Base-by-base conservation (phyloP, 2,888 invertebrate genomes). In the Lochmaea capreae region DNA sequence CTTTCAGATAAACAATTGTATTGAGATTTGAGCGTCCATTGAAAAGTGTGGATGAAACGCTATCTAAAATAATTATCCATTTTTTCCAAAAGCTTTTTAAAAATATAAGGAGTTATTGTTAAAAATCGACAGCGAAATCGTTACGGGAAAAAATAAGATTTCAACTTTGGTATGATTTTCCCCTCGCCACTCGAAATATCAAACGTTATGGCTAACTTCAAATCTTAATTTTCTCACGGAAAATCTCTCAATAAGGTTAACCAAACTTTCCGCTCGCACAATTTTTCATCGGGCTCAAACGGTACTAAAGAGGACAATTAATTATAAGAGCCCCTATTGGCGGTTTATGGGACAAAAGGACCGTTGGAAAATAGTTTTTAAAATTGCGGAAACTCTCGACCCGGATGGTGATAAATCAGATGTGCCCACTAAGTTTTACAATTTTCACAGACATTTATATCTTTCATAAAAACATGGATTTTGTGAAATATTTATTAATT, bases 171-270 rank as follows among this genome's bases (percentile, higher is more conserved):
- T 12, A n/a, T 33, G n/a, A 39, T 33, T 67, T 67, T 22, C n/a
- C n/a, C 58, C n/a, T 16, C 63, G 70, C 63, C 59, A 43, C 16
- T 57, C 65, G 18, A 71, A 65, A 65, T 58, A 71, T 71, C 71
- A 71, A 71, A 65, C 26, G 61, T 57, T 59, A 57, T 57, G 49
- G 69, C 39, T 12, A 70, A 63, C 57, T 52, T 57, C 11, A 65
- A 71, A 65, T 42, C 46, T n/a, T 46, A 65, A 71, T 54, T 65
- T 71, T 65, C 46, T 39, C 57, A 58, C 42, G 43, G 70, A 18
- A 57, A 70, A 70, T 65, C 58, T 58, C 71, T 71, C 65, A 58
- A 71, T 71, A 71, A 57, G 71, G 65, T 71, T 71, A 71, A 71
- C 43, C 71, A 71, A 71, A 71, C 58, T 71, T 71, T 71, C 43